Base-by-base conservation (phyloP, 1,140 invertebrate genomes). In the Tetramorium alpestre region DNA sequence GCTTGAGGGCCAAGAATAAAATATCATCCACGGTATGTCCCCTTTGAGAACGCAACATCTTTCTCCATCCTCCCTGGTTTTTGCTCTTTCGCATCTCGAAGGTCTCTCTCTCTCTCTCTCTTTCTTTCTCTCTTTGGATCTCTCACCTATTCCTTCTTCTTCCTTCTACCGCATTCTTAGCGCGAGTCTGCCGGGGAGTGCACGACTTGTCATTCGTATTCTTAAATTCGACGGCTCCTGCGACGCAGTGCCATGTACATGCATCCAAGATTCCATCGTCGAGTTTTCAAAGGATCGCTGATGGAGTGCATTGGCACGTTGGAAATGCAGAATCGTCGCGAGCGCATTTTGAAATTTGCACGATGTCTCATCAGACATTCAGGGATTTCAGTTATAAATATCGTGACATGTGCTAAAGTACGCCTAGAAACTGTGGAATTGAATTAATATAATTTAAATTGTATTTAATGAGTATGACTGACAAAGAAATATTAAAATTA, bases 1-100 rank as follows among this genome's bases (percentile, higher is more conserved):
- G 58, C 10, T 54, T 33, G 85, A 85, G 87, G 86, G 76, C 84
- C 87, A 84, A 91, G 91, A 91, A 93, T 91, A 93, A 94, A 92
- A 93, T 92, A 93, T 93, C 88, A 93, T 93, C 90, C 91, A 93
- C 91, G 87, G 88, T 92, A 92, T 92, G 92, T 93, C 92, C 91
- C 92, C 92, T 93, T 90, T 88, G 91, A 93, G 92, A 89, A 88
- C 85, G 69, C 82, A 65, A 85, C 90, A 70, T 90, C 82, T 85
- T 85, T 90, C 58, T 81, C 89, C 85, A 60, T 81, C 67, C 77
- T 86, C 89, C 76, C 13, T 33, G 58, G 44, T 86, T 86, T 84
- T 88, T 70, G 47, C 65, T 62, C 82, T 22, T 64, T 64, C 88
- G 89, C 81, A 22, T 81, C 77, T 73, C 73, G 22, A 64, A 58